Conservation (phyloP, 2,888 invertebrate genomes). For the Bembecia ichneumoniformis region DNA sequence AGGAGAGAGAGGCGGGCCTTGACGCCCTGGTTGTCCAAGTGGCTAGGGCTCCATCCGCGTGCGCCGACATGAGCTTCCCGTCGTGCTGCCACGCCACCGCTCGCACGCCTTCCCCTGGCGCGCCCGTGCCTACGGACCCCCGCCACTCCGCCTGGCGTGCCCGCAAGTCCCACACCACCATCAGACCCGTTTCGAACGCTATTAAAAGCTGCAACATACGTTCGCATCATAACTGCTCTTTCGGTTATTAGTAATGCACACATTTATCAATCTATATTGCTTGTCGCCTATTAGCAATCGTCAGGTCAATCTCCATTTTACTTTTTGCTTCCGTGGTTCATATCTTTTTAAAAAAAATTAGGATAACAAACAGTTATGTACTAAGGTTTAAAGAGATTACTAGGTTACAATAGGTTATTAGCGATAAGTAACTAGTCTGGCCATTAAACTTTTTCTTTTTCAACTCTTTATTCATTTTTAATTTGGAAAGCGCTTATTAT, state of each 20-base stretch:
- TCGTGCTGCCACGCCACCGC: conserved; percentile 98
- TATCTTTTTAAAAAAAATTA: too few relatives aligned
- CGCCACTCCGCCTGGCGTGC: conserved; percentile 88
- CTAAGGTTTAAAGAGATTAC: too few relatives aligned
- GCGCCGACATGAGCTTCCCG: conserved; percentile 97
- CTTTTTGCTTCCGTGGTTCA: too few relatives aligned
- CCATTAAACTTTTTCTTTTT: too few relatives aligned
- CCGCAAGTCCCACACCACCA: conserved; percentile 97
- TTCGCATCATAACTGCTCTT: background rate
- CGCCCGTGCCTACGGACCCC: conserved; percentile 84
- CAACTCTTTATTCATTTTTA: too few relatives aligned
- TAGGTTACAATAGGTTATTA: too few relatives aligned
- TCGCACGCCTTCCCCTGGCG: conserved; percentile 82
- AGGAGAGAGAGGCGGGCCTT: conserved; percentile 85
- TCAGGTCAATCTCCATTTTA: too few relatives aligned
- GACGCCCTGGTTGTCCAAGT: conserved; percentile 90
- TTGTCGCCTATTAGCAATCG: too few relatives aligned
- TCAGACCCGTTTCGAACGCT: conserved; percentile 94
- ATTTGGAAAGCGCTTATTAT: too few relatives aligned
- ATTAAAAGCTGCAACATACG: conserved; percentile 83
- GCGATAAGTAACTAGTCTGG: too few relatives aligned
- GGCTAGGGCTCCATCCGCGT: conserved; percentile 94
- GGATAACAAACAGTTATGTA: too few relatives aligned
- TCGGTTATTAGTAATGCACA: background rate
- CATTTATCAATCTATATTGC: too few relatives aligned